phyloP scores from a whole-genome alignment of 2,888 invertebrate genomes.

The Cistogaster globosa region DNA sequence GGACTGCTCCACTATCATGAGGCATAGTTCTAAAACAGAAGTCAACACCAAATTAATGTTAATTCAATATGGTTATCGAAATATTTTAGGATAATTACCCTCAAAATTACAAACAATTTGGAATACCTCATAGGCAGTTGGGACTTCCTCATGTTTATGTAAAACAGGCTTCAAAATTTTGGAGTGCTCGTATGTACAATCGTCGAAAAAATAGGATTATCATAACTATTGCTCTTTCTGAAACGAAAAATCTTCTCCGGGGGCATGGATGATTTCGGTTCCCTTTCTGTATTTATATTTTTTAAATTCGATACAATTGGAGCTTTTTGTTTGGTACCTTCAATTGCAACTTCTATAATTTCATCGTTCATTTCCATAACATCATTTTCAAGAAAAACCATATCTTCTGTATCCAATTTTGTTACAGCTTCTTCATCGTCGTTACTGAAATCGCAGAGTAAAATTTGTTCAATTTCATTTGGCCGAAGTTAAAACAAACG shows the following conservation, averaged over 20 bases:
- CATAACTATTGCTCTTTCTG: not conserved
- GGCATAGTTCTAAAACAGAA: too few species aligned
- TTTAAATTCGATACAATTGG: conserved; percentile 1
- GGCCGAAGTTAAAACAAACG: too few species aligned
- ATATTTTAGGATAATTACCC: too few species aligned
- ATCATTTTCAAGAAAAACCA: not conserved
- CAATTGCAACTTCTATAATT: too few species aligned
- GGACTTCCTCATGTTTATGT: not conserved
- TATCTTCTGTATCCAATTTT: not conserved
- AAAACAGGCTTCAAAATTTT: not conserved
- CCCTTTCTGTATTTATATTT: not conserved
- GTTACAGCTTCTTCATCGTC: conserved; percentile 7
- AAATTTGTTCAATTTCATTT: too few species aligned
- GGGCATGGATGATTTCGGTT: not conserved
- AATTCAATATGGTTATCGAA: too few species aligned
- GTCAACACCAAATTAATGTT: too few species aligned
- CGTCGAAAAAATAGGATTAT: not conserved
- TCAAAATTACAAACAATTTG: too few species aligned
- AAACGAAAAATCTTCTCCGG: not conserved
- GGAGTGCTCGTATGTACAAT: not conserved
- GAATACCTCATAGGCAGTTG: not conserved
- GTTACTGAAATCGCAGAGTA: too few species aligned
- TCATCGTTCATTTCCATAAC: too few species aligned
- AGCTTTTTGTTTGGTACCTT: too few species aligned
- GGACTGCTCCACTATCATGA: not conserved